Base-by-base conservation (phyloP, 2,113 vertebrate species). In the Cricetomys ansorgei region DNA sequence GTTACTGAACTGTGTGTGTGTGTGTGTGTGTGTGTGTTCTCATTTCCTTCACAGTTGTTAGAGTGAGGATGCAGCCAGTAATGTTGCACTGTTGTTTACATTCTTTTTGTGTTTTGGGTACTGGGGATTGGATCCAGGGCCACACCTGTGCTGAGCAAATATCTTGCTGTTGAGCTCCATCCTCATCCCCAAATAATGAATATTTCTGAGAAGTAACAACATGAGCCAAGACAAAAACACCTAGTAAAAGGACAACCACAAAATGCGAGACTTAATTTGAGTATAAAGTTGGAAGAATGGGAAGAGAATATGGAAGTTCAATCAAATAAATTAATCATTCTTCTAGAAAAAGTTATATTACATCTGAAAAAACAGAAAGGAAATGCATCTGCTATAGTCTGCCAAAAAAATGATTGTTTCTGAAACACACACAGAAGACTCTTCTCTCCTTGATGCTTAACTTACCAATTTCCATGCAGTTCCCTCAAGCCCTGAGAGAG, bases 291-390 rank as follows among this genome's bases (percentile, higher is more conserved):
- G 67, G 29, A 95, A 75, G 65, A 92, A 89, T 80, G 8, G 12
- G 88, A 95, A 93, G 43, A 89, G 16, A 87, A 50, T 83, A 43
- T 76, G 37, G 50, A 87, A 73, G 29, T 65, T 85, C 88, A 92
- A 83, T 91, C 57, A 93, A 94, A 79, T 89, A 72, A 85, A 55
- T 89, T 76, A 64, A 73, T 88, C 9, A 76, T 93, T 55, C 88
- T 93, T 87, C 31, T 75, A 53, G 79, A 40, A 81, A 83, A 86
- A 88, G 34, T 7, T 91, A 43, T 77, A 27, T 81, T 96, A 13
- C 34, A 57, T 86, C 57, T 80, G 45, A 93, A 89, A 88, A 94
- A 72, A 85, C 45, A 37, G 40, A 94, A 89, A 91, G 65, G 50
- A 88, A 86, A 86, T 86, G 17, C 16, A 40, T 91, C 19, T 53